Evolutionary conservation across 2,888 invertebrate species (phyloP), one percentile per base, ranked within the genome.

Genomic region (Steinernema scapterisci): DNA sequence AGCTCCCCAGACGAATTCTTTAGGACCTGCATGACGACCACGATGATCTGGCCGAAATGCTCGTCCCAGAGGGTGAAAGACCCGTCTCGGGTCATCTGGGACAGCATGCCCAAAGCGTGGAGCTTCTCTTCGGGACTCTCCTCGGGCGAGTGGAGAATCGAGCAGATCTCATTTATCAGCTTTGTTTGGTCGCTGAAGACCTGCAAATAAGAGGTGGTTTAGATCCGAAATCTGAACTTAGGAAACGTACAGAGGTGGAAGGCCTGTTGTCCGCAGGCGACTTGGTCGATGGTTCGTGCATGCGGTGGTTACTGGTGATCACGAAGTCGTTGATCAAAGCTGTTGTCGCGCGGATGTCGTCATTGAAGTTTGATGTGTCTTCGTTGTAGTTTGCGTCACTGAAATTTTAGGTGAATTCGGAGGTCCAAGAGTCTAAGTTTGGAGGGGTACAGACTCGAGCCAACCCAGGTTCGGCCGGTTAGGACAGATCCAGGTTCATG

Each of bases 1-100:
- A 25, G 43, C 27, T 46, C 44, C 88, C 75, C 90, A n/a, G 70
- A 31, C 23, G 86, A 31, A 89, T 88, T 56, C 1, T 48, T 45
- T n/a, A 77, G 48, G n/a, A 70, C 51, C n/a, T 77, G 77, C 27
- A 76, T 70, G 45, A 77, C 31, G 80, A 93, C 92, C 76, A 94
- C 91, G 79, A 95, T 88, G 72, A 91, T 88, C 70, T 86, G 87
- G 82, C 89, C 90, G 85, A 91, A 91, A 84, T 91, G 89, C 73
- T 90, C 90, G 78, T 90, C 89, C 88, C 91, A 90, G n/a, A 89
- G 87, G 5, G 86, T 86, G 54, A 88, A 85, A 25, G 88, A 87
- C 43, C 90, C 90, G 71, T 90, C 89, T 52, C 89, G 86, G 5
- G 90, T 88, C 80, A 90, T 84, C 73, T 88, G 87, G 45, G 89